phyloP scores from a whole-genome alignment of 2,888 invertebrate species.

The Acanthosepion lycidas region DNA sequence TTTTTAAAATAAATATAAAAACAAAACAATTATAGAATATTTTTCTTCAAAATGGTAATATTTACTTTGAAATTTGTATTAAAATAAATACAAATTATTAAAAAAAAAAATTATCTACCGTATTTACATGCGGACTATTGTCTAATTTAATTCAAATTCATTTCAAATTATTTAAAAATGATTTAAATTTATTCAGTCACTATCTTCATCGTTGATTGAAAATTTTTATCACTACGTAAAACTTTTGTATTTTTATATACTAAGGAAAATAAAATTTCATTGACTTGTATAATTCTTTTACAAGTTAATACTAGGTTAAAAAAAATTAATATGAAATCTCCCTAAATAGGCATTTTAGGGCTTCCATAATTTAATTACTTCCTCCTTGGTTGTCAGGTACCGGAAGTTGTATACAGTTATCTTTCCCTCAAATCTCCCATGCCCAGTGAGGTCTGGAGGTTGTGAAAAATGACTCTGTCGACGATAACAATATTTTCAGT shows the following conservation, averaged over 20 bases:
- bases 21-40: not conserved
- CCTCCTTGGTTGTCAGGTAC: not conserved
- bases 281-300: no score
- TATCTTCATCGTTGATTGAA: not conserved
- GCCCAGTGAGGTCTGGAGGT: not conserved
- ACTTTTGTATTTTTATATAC: not conserved
- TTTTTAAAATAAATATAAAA: not conserved
- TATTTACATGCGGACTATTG: no score
- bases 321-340: not conserved
- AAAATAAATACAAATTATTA: no score
- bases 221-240: not conserved
- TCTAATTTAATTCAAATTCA: no score
- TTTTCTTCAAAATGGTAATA: not conserved
- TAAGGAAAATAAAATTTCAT: no score
- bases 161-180: no score
- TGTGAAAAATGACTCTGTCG: not conserved
- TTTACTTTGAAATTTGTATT: no score
- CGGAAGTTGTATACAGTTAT: not conserved
- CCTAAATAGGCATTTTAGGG: not conserved
- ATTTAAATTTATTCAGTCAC: no score
- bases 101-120: no score
- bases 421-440: not conserved
- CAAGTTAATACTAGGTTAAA: no score
- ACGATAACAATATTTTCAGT: not conserved
- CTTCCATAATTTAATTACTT: not conserved